Conservation (phyloP, 1,140 invertebrate species). For the Philopotamus ludificatus region DNA sequence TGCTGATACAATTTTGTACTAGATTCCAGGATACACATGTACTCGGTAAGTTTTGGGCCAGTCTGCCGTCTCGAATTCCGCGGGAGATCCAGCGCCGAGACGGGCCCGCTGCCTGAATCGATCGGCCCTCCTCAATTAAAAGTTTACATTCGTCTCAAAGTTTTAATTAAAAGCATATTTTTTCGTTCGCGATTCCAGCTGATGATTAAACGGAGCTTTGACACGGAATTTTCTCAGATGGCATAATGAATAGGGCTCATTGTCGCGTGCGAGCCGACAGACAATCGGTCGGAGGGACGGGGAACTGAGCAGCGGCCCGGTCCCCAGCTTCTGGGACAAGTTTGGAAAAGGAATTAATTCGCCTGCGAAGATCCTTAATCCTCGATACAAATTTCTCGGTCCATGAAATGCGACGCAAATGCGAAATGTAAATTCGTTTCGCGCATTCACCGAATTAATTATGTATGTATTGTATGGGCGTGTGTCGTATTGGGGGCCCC, state of each 20-base stretch:
- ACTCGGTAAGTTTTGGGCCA: no score
- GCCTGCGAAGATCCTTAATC: not conserved
- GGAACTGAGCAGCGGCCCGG: not conserved
- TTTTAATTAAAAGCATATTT: constrained; percentile 22
- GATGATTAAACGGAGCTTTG: not conserved
- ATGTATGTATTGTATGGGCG: no score
- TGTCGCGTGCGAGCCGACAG: not conserved
- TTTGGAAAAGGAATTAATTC: not conserved
- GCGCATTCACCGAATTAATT: no score
- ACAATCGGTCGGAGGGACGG: not conserved
- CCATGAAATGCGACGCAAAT: no score
- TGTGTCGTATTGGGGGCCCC: no score
- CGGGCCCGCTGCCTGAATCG: not conserved
- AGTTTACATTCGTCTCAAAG: constrained; percentile 16
- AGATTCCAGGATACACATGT: no score
- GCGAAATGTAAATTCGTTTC: no score
- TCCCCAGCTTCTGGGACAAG: not conserved
- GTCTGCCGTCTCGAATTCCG: no score
- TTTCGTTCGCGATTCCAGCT: not conserved
- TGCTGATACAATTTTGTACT: no score
- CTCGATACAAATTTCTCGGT: no score
- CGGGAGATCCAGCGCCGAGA: not conserved
- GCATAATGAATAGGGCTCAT: not conserved
- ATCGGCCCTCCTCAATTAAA: constrained; percentile 9
- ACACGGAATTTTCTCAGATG: not conserved